Conservation (phyloP, 2,888 invertebrate species). For the Lasioglossum calceatum region DNA sequence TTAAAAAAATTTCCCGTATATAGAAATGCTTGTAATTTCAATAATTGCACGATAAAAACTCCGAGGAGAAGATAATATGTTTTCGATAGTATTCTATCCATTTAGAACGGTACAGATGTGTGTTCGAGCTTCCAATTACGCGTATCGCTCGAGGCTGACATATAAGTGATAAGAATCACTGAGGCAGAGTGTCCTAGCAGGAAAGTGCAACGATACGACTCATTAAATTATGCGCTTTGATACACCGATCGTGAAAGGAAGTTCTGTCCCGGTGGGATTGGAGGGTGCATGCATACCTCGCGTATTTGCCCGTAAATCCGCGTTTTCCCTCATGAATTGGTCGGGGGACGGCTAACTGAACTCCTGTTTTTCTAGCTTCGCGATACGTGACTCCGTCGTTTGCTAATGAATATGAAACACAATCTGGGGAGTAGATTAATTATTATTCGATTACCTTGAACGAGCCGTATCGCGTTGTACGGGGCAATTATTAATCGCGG, state of each 20-base stretch:
- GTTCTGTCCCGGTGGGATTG: conserved; percentile 20
- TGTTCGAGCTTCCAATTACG: not conserved
- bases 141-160: not conserved
- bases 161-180: conserved; percentile 14
- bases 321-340: conserved; percentile 40
- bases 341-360: conserved; percentile 1
- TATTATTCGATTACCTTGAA: conserved; percentile 60
- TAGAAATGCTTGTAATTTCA: not conserved
- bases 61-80: too few relatives aligned
- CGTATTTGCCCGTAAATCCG: conserved; percentile 43
- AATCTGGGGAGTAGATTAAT: conserved; percentile 48
- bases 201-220: conserved; percentile 21
- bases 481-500: conserved; percentile 43
- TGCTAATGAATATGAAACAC: conserved; percentile 58
- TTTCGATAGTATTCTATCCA: not conserved
- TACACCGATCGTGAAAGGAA: conserved; percentile 32
- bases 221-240: conserved; percentile 57
- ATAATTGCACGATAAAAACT: not conserved
- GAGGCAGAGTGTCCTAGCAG: not conserved
- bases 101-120: not conserved
- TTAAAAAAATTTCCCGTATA: too few relatives aligned
- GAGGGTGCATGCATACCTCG: conserved; percentile 19
- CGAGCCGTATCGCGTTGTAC: conserved; percentile 30
- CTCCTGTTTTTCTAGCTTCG: conserved; percentile 45
- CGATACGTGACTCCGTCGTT: conserved; percentile 45